A percentile compares a stretch with the other conserved stretches of the same genome.
phyloP scores from a whole-genome alignment of 2,888 invertebrate genomes.

The Lumbricus terrestris region DNA sequence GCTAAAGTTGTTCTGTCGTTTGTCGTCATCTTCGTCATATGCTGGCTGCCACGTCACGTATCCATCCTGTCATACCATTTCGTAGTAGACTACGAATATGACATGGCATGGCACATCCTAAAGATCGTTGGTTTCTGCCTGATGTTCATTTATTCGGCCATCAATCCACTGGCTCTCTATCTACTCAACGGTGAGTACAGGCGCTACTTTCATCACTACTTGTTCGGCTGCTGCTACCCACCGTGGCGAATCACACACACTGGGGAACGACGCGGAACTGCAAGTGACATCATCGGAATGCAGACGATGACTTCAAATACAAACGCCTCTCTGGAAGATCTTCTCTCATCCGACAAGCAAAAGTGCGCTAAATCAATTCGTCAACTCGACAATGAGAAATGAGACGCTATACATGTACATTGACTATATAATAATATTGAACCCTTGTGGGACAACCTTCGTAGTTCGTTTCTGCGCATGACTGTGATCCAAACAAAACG shows the following conservation, averaged over 20 bases:
- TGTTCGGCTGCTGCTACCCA: slow-evolving; percentile 71
- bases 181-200: slow-evolving; percentile 88
- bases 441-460: too few species aligned
- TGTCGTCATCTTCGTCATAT: slow-evolving; percentile 42
- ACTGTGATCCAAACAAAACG: too few species aligned
- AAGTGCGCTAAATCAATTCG: neutral
- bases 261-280: neutral
- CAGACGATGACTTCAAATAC: neutral
- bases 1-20: slow-evolving; percentile 46
- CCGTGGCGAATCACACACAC: slow-evolving; percentile 31
- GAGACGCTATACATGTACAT: too few species aligned
- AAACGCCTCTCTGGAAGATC: neutral
- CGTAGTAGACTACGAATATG: neutral
- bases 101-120: slow-evolving; percentile 42
- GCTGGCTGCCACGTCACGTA: slow-evolving; percentile 46
- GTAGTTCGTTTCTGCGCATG: too few species aligned
- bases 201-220: slow-evolving; percentile 83
- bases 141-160: slow-evolving; percentile 80
- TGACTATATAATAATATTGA: too few species aligned
- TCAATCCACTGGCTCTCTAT: slow-evolving; percentile 88
- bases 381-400: neutral
- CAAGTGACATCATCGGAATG: neutral
- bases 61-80: slow-evolving; percentile 44
- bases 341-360: neutral
- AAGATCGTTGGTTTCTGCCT: slow-evolving; percentile 81